Percentiles rank a stretch among this genome's conserved stretches.
Conservation (phyloP, 2,797 vertebrate genomes). For the Pangasius macronema region DNA sequence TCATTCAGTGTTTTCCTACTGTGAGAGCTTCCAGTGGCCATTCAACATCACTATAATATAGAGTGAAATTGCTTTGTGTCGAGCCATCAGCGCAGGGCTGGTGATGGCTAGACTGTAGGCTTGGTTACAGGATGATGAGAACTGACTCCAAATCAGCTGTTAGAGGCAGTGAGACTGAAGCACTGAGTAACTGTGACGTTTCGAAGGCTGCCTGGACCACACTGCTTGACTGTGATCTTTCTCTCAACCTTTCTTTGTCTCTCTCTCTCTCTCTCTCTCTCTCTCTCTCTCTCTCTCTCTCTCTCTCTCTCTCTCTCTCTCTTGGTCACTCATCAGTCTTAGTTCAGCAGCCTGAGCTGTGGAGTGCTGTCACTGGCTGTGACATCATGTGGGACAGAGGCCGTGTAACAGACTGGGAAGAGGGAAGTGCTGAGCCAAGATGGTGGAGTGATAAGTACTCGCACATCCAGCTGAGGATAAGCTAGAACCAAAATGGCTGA, state of each 20-base stretch:
- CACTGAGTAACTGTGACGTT: slow-evolving; percentile 50
- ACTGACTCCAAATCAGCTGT: slow-evolving; percentile 48
- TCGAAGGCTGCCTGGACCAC: slow-evolving; percentile 48
- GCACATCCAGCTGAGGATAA: slow-evolving; percentile 13
- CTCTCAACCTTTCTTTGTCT: slow-evolving; percentile 14
- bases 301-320: slow-evolving; percentile 6
- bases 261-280: slow-evolving; percentile 30
- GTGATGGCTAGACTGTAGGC: slow-evolving; percentile 16
- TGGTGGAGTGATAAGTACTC: slow-evolving; percentile 38
- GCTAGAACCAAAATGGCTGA: slow-evolving; percentile 34
- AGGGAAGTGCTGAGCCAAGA: slow-evolving; percentile 42
- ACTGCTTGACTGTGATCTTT: slow-evolving; percentile 22
- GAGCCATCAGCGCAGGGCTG: neutral
- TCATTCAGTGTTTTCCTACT: slow-evolving; percentile 30
- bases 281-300: slow-evolving; percentile 34
- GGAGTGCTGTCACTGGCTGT: slow-evolving; percentile 37
- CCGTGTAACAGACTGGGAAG: slow-evolving; percentile 30
- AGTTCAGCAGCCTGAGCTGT: slow-evolving; percentile 40
- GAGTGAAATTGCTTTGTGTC: slow-evolving; percentile 46
- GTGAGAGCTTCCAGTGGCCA: slow-evolving; percentile 10
- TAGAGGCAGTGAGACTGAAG: slow-evolving; percentile 35
- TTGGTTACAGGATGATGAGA: slow-evolving; percentile 38
- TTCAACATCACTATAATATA: slow-evolving; percentile 39
- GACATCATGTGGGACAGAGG: slow-evolving; percentile 26
- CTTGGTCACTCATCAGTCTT: slow-evolving; percentile 38